Conservation (phyloP, 2,113 vertebrate species). For the Trochalopteron elliotii region DNA sequence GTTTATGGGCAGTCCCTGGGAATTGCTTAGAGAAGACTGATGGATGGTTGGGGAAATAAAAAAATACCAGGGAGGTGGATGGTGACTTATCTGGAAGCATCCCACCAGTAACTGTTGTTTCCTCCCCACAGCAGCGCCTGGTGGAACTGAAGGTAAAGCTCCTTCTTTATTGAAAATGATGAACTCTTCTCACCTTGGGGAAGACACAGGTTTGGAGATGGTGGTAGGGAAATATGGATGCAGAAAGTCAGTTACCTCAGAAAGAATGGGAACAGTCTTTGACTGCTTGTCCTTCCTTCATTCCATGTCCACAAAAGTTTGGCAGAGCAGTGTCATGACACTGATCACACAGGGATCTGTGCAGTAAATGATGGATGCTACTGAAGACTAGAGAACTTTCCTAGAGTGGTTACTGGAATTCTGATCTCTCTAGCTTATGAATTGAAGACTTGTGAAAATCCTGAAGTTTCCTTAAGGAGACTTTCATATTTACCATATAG, state of each 20-base stretch:
- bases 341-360: neutral
- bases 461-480: neutral
- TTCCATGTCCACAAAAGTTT: neutral
- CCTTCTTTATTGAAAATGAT: neutral
- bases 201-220: neutral
- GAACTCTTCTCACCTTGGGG: neutral
- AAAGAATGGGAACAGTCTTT: neutral
- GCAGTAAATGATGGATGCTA: neutral
- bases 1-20: neutral
- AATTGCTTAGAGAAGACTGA: neutral
- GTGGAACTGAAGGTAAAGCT: slow-evolving; percentile 62
- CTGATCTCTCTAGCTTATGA: neutral
- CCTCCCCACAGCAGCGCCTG: slow-evolving; percentile 15
- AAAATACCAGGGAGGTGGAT: neutral
- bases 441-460: neutral
- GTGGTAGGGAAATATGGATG: neutral
- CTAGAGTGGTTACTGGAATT: neutral
- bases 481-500: neutral
- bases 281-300: neutral
- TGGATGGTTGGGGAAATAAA: neutral
- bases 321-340: neutral
- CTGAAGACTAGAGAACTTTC: neutral
- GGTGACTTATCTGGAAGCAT: neutral
- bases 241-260: neutral
- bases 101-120: neutral